These are phyloP conservation scores for Bufotes viridis DNA, from an alignment of 2,797 vertebrate genomes.

Conservation along the genomic window DNA sequence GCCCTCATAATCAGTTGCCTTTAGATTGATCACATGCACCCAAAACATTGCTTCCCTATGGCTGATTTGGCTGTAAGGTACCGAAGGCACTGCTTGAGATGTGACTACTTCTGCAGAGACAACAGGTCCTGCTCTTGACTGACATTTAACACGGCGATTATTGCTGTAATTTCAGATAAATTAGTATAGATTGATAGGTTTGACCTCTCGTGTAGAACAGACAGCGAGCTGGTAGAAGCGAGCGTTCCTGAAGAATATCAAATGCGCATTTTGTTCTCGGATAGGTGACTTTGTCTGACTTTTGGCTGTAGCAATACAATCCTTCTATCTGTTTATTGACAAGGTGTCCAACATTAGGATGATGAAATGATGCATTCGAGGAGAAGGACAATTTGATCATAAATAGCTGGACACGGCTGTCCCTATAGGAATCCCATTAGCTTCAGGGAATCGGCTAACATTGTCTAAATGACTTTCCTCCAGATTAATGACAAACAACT, in stretches of 20 bases:
- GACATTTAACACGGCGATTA: conserved; percentile 16
- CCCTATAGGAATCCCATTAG: conserved; percentile 30
- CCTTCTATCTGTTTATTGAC: conserved; percentile 47
- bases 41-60: background rate
- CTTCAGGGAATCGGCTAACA: conserved; percentile 1
- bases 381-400: conserved; percentile 41
- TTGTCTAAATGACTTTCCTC: conserved; percentile 16
- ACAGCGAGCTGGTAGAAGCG: background rate
- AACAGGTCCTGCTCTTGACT: conserved; percentile 3
- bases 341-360: conserved; percentile 42
- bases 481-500: conserved; percentile 33
- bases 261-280: background rate
- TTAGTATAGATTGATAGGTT: conserved; percentile 31
- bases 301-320: conserved; percentile 23
- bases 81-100: background rate
- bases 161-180: conserved; percentile 17
- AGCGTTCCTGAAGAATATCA: background rate
- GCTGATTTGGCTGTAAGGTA: background rate
- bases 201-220: conserved; percentile 45
- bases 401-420: conserved; percentile 24
- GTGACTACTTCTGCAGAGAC: background rate
- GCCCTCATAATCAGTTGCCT: background rate
- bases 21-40: background rate
- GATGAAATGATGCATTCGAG: conserved; percentile 44
- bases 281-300: conserved; percentile 42